Evolutionary conservation across 64 coral and sea anemone species (phyloP), one percentile per base, ranked within the genome.

Genomic region (Stichodactyla mertensii): DNA sequence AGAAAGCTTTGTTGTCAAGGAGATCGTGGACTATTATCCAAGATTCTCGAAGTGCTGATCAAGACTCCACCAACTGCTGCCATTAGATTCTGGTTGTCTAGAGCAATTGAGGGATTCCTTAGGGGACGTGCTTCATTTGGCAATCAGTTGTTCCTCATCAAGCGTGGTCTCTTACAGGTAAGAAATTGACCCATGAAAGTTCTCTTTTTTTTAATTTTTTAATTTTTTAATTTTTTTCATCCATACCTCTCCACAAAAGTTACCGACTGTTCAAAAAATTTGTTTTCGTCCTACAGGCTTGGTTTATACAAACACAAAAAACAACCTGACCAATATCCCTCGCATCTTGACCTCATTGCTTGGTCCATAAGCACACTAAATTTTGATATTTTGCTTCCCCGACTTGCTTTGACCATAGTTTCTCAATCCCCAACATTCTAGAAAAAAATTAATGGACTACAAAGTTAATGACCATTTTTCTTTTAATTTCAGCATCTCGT

Each of bases 111-210:
- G 24, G 97, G 97, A 52, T 99, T 99, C 88, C 82, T 99, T 14
- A 82, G 97, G 31, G 97, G 97, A 19, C 83, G 93, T 83, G 90
- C 97, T 9, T 99, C 97, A 20, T 87, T 89, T 86, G 97, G 93
- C 15, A 92, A 99, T 74, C 97, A 99, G 86, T 55, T 99, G 82
- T 99, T 99, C 56, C 97, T 99, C 12, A 95, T 99, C 91, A 99
- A 99, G 31, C 92, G 97, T 82, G 97, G 97, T 55, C 92, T 99
- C 9, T 52, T 99, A 52, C 86, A 99, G 91, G 94, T 96, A 87
- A 16, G 62, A 26, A 59, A 61, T 55, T n/a, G n/a, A n/a, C n/a
- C n/a, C n/a, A n/a, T n/a, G n/a, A n/a, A n/a, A n/a, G n/a, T n/a
- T n/a, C n/a, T n/a, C n/a, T n/a, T n/a, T n/a, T n/a, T n/a, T n/a